Evolutionary conservation across 2,888 invertebrate genomes (phyloP), one percentile per base, ranked within the genome.

Genomic region (Xiphydria camelus): DNA sequence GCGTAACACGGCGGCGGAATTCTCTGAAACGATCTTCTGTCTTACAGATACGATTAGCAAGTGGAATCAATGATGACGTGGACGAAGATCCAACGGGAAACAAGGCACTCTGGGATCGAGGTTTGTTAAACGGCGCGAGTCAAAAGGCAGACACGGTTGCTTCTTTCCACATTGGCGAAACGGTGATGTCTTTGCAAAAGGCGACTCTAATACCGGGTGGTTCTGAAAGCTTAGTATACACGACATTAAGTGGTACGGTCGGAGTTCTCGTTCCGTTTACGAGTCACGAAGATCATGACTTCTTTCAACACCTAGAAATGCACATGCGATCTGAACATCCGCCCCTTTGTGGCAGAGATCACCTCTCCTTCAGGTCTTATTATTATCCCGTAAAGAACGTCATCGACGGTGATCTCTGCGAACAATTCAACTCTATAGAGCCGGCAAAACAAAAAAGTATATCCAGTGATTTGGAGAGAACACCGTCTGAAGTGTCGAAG

Each of bases 21-120:
- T n/a, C n/a, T n/a, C n/a, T n/a, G n/a, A n/a, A n/a, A n/a, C n/a
- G n/a, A n/a, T 34, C 10, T 32, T 34, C 32, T 33, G 18, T 25
- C n/a, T 58, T 55, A 32, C 41, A 83, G 83, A 76, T 83, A 65
- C 83, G 96, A 32, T 75, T 97, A 42, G 94, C 98, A 0, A 85
- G 88, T 41, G 92, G 93, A 45, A 89, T 95, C 1, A 91, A 90
- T 18, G 99, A 99, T 76, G 98, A 99, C 71, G 95, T 99, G 0
- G 98, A 99, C 73, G 99, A 99, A 77, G 99, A 99, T 78, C 99
- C 98, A 0, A 98, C 98, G 0, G 98, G 98, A 32, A 96, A 95
- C 68, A 96, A 97, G 75, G 94, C 97, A 0, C 79, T 99, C 1
- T 99, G 98, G 98, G 91, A 91, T 70, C 82, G 91, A 72, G 88